A percentile compares a stretch with the other conserved stretches of the same genome.
These are phyloP conservation scores for Diadophis punctatus DNA, from an alignment of 2,113 vertebrate species.

Conservation along the genomic window DNA sequence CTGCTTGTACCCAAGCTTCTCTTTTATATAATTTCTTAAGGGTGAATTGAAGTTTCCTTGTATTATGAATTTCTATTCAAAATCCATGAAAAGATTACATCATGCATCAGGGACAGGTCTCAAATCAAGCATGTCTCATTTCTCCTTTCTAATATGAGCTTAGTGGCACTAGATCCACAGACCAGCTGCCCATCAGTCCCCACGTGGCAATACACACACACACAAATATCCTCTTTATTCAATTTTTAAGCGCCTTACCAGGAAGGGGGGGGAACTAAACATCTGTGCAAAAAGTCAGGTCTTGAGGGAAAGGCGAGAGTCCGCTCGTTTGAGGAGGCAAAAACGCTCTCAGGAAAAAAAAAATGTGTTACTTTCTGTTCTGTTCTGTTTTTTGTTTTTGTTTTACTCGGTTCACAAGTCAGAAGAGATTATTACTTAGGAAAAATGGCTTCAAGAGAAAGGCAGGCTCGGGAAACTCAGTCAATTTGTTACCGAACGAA, in stretches of 20 bases:
- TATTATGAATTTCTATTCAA: not conserved
- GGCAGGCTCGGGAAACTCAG: not conserved
- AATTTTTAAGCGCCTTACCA: not conserved
- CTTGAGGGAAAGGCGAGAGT: not conserved
- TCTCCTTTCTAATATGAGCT: not conserved
- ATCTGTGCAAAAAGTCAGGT: not conserved
- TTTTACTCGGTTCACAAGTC: not conserved
- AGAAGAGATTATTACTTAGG: not conserved
- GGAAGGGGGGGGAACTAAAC: not conserved
- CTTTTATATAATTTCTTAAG: not conserved
- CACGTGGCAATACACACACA: not conserved
- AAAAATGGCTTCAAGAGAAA: not conserved
- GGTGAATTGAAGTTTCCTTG: not conserved
- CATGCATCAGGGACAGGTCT: not conserved
- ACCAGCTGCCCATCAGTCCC: not conserved
- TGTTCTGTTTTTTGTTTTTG: not conserved
- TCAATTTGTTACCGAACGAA: not conserved
- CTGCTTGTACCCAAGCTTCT: not conserved
- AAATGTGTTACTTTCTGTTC: not conserved
- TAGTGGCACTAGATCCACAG: not conserved
- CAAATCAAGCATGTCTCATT: not conserved
- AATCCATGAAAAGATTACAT: not conserved
- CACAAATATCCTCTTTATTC: not conserved
- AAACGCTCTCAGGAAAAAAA: not conserved
- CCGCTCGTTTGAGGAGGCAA: not conserved